These are phyloP conservation scores for Trichonephila inaurata DNA, from an alignment of 1,140 invertebrate species.

Conservation along the genomic window DNA sequence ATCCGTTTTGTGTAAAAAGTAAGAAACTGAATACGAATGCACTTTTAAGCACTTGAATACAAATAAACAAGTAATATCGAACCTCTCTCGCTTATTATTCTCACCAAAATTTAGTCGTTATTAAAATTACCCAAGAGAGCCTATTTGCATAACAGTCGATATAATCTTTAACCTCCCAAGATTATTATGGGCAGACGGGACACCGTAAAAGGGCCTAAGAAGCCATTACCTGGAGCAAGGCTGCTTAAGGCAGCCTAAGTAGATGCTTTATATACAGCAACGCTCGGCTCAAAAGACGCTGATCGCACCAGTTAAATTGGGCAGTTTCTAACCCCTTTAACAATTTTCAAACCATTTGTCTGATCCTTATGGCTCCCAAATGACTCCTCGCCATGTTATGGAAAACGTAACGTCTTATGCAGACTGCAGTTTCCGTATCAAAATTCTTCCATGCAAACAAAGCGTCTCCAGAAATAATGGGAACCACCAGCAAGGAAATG, in stretches of 20 bases:
- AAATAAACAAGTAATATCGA: background rate
- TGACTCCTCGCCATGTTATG: slow-evolving; percentile 57
- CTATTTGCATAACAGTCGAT: slow-evolving; percentile 60
- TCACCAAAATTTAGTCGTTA: slow-evolving; percentile 27
- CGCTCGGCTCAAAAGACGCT: slow-evolving; percentile 27
- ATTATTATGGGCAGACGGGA: slow-evolving; percentile 52
- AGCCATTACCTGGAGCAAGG: slow-evolving; percentile 62
- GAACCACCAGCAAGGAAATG: slow-evolving; percentile 25
- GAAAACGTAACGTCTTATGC: slow-evolving; percentile 59
- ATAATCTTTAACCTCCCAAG: slow-evolving; percentile 67
- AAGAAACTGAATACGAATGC: background rate
- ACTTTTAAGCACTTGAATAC: background rate
- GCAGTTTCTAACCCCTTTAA: slow-evolving; percentile 68
- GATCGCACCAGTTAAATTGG: slow-evolving; percentile 59
- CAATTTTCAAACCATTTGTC: slow-evolving; percentile 65
- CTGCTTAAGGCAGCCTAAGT: slow-evolving; percentile 45
- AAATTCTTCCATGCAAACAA: slow-evolving; percentile 66
- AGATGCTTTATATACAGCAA: slow-evolving; percentile 72
- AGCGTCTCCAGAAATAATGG: slow-evolving; percentile 46
- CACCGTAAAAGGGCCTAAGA: slow-evolving; percentile 62
- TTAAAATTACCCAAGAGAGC: slow-evolving; percentile 43
- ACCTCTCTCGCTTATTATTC: slow-evolving; percentile 19
- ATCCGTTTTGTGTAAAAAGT: background rate
- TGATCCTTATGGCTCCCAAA: slow-evolving; percentile 66
- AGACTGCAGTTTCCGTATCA: slow-evolving; percentile 46